Percentiles rank a stretch among this genome's conserved stretches.
Evolutionary conservation across 2,797 vertebrate genomes (phyloP).

Genomic region (Hydrocynus forskahlii): DNA sequence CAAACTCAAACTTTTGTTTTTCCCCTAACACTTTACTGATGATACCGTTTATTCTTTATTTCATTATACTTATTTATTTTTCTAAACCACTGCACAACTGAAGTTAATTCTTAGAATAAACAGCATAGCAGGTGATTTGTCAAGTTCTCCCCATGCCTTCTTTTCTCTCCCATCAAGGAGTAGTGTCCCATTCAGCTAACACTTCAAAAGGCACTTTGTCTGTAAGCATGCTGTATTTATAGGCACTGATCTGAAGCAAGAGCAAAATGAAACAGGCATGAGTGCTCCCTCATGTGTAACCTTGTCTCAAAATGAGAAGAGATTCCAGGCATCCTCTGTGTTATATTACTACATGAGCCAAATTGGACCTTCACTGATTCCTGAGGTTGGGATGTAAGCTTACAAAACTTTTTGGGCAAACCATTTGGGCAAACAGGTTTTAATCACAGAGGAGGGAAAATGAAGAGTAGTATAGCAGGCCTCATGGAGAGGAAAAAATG

Average conservation of each 20-base stretch:
- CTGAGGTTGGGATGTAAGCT: no score
- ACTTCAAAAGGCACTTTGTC: conserved; percentile 36
- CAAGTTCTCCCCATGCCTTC: no score
- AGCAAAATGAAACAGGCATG: not conserved
- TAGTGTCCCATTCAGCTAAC: conserved; percentile 12
- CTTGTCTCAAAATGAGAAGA: not conserved
- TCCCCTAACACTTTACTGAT: conserved; percentile 11
- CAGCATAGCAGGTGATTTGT: not conserved
- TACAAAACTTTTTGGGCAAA: no score
- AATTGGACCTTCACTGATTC: not conserved
- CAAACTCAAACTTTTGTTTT: conserved; percentile 32
- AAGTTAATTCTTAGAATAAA: not conserved
- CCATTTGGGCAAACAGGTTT: not conserved
- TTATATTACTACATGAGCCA: not conserved
- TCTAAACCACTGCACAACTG: not conserved
- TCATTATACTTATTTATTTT: not conserved
- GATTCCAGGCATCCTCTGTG: conserved; percentile 12
- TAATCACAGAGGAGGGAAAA: not conserved
- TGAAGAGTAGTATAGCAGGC: not conserved
- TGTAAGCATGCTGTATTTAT: conserved; percentile 43
- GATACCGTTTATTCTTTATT: not conserved
- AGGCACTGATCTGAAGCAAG: conserved; percentile 16
- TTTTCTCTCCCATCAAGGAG: not conserved
- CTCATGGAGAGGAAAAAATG: not conserved
- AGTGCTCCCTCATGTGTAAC: not conserved